Evolutionary conservation across 2,113 vertebrate genomes (phyloP), one percentile per base, ranked within the genome.

Genomic region (Beaufortia kweichowensis): DNA sequence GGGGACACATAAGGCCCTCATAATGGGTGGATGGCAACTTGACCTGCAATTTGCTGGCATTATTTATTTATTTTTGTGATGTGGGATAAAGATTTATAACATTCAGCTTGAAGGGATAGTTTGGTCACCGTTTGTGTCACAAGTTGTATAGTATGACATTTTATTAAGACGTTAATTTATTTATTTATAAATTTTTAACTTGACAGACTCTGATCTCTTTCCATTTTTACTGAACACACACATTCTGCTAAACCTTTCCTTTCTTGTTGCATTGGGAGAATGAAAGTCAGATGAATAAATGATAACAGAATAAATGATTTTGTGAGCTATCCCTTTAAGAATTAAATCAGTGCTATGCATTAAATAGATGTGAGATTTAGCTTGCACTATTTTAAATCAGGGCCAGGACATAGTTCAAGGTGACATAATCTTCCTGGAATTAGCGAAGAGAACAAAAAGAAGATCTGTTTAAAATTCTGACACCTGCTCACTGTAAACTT

Each of bases 401-500:
- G 84, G 89, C 82, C 81, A 87, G 88, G 82, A 88, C 84, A 87
- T 85, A 85, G 86, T 90, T 89, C 89, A 90, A 72, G 62, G 67
- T 39, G 39, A 67, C 64, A 15, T 14, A 84, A 86, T 89, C 88
- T 91, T 90, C 82, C 71, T 89, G 88, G 90, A 90, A 90, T 91
- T 89, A 88, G 85, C 88, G 80, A 84, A 81, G 83, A 77, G 84
- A 85, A 83, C 86, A 85, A 89, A 88, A 90, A 89, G 88, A 90
- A 85, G 80, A 73, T 85, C 85, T 89, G 88, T 89, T 90, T 90
- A 90, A 90, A 88, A 91, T 89, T 89, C 89, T 90, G 88, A 91
- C 89, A 90, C 89, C 90, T 91, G 88, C 87, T 83, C 9, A 85
- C 89, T 87, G 87, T 92, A 91, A 91, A 90, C 86, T 84, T 86